phyloP scores from a whole-genome alignment of 2,797 vertebrate genomes.

The Platyrinchus mystaceus region DNA sequence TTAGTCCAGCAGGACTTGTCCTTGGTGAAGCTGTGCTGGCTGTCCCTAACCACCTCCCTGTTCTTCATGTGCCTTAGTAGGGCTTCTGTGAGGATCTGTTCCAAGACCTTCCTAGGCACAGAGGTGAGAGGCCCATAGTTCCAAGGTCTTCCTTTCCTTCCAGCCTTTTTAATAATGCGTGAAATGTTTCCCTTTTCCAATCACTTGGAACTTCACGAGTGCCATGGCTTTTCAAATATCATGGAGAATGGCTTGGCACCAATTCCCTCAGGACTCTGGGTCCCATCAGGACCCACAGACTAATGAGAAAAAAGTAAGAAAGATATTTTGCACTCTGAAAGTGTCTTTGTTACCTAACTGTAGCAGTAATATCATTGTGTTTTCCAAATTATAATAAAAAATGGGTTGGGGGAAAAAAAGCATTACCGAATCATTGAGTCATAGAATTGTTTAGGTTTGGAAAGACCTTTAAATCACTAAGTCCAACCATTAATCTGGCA shows the following conservation, averaged over 20 bases:
- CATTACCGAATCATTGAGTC: background rate
- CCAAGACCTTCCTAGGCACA: background rate
- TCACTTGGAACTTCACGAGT: background rate
- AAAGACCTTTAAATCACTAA: background rate
- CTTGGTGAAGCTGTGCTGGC: background rate
- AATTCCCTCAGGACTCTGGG: background rate
- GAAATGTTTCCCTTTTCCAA: background rate
- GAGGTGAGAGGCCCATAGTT: background rate
- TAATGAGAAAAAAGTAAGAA: background rate
- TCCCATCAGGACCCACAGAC: too few species aligned
- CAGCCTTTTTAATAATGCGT: background rate
- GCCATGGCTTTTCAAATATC: background rate
- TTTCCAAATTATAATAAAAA: background rate
- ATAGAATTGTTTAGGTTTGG: background rate
- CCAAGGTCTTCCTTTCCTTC: background rate
- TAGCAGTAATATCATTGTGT: background rate
- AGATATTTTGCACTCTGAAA: background rate
- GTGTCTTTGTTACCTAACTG: background rate
- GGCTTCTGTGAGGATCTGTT: background rate
- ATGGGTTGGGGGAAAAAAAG: background rate
- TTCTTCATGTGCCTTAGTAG: background rate
- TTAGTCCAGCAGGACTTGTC: too few species aligned
- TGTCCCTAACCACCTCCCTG: background rate
- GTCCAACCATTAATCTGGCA: background rate
- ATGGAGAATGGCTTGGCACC: background rate